Conservation (phyloP, 1,140 invertebrate genomes). For the Phymorhynchus buccinoides region DNA sequence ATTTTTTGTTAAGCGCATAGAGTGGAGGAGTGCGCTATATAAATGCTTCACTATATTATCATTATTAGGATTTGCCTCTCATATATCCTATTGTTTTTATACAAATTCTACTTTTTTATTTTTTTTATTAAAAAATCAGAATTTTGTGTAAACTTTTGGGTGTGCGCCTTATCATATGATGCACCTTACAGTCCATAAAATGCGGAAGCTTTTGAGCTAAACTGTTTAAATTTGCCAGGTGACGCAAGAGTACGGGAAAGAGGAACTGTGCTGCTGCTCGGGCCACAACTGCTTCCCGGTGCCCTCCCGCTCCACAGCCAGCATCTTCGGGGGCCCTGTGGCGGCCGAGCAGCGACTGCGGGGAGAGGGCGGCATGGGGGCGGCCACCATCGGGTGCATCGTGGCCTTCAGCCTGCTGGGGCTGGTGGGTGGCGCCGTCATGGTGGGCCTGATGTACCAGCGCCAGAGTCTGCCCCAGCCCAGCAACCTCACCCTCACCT, state of each 20-base stretch:
- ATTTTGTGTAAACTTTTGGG: too few species aligned
- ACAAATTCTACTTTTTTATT: too few species aligned
- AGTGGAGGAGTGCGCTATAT: too few species aligned
- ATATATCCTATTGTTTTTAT: too few species aligned
- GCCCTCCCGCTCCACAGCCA: not conserved
- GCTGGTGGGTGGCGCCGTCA: conserved; percentile 30
- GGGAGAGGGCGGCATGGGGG: not conserved
- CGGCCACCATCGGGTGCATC: conserved; percentile 32
- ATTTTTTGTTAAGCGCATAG: too few species aligned
- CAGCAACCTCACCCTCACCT: conserved; percentile 30
- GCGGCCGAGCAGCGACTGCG: not conserved
- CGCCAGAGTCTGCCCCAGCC: conserved; percentile 15
- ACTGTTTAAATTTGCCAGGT: too few species aligned
- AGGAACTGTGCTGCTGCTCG: conserved; percentile 35
- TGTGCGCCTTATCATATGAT: too few species aligned
- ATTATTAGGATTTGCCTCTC: too few species aligned
- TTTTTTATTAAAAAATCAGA: too few species aligned
- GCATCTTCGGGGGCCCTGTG: conserved; percentile 15
- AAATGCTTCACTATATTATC: too few species aligned
- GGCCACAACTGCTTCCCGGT: conserved; percentile 12
- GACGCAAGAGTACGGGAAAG: not conserved
- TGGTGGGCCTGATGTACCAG: conserved; percentile 37
- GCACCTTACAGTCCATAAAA: too few species aligned
- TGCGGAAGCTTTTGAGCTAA: too few species aligned
- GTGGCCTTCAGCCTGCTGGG: conserved; percentile 36